These are phyloP conservation scores for Piscicola geometra DNA, from an alignment of 2,888 invertebrate species.

Conservation along the genomic window DNA sequence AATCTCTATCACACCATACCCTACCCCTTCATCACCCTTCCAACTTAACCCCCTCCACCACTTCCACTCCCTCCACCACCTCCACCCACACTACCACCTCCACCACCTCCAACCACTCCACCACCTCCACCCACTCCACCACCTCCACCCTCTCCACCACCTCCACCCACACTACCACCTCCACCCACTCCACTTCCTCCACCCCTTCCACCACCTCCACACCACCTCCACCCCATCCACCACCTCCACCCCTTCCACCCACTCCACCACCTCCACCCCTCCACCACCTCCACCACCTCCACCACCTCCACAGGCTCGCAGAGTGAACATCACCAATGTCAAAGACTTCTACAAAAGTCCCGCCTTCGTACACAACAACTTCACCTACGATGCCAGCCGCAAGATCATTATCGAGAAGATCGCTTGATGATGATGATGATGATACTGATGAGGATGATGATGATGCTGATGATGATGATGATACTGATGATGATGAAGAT, in stretches of 20 bases:
- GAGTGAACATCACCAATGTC: slow-evolving; percentile 81
- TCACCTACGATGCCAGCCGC: slow-evolving; percentile 74
- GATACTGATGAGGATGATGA: slow-evolving; percentile 32
- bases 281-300: not conserved
- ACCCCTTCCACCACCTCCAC: not conserved
- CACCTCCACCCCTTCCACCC: not conserved
- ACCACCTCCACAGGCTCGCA: slow-evolving; percentile 69
- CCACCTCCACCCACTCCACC: not conserved
- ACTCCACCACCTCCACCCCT: not conserved
- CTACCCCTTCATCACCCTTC: not conserved
- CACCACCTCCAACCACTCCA: too few species aligned
- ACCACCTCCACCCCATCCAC: too few species aligned
- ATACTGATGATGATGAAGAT: slow-evolving; percentile 25
- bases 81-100: too few species aligned
- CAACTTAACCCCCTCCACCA: not conserved
- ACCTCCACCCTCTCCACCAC: slow-evolving; percentile 74
- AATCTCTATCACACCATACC: not conserved
- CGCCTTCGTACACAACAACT: slow-evolving; percentile 81
- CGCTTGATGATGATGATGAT: slow-evolving; percentile 27
- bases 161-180: too few species aligned
- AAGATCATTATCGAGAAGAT: slow-evolving; percentile 73
- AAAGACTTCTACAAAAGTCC: slow-evolving; percentile 85
- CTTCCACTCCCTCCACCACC: not conserved
- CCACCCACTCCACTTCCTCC: too few species aligned
- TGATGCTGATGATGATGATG: slow-evolving; percentile 32